Evolutionary conservation across 2,888 invertebrate genomes (phyloP).

Genomic region (Zhengitettix transpicula): DNA sequence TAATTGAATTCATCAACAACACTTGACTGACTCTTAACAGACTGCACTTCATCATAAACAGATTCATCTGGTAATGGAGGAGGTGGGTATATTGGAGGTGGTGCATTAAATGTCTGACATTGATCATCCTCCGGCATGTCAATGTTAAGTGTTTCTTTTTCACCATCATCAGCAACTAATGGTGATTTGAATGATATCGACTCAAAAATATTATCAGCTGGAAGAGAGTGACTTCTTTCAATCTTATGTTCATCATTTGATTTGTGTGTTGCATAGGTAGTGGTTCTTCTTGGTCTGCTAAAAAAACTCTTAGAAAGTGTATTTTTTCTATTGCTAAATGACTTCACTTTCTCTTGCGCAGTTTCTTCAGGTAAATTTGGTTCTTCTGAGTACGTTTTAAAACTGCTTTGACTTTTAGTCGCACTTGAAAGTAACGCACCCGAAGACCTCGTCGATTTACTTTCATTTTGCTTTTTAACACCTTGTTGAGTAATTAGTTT

Average conservation of each 20-base stretch:
- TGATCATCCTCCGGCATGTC: constrained; percentile 19
- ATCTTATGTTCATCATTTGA: neutral
- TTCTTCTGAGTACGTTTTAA: too few species aligned
- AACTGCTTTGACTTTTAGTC: too few species aligned
- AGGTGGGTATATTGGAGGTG: constrained; percentile 40
- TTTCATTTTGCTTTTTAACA: too few species aligned
- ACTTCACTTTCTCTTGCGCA: too few species aligned
- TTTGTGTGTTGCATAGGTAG: neutral
- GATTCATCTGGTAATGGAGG: constrained; percentile 38
- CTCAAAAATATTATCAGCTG: constrained; percentile 41
- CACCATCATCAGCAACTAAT: constrained; percentile 14
- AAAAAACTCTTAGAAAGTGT: too few species aligned
- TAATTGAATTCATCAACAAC: neutral
- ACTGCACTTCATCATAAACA: constrained; percentile 36
- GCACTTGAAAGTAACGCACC: too few species aligned
- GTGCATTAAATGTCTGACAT: constrained; percentile 24
- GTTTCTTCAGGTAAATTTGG: too few species aligned
- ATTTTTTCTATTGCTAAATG: too few species aligned
- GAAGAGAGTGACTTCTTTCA: constrained; percentile 38
- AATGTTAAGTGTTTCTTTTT: constrained; percentile 18
- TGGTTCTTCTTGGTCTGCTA: too few species aligned
- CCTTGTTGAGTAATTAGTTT: too few species aligned
- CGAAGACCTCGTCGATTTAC: too few species aligned
- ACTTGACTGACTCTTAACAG: constrained; percentile 18
- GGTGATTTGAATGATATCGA: constrained; percentile 48